Base-by-base conservation (phyloP, 1,140 invertebrate species). In the Psilanteris sp. region DNA sequence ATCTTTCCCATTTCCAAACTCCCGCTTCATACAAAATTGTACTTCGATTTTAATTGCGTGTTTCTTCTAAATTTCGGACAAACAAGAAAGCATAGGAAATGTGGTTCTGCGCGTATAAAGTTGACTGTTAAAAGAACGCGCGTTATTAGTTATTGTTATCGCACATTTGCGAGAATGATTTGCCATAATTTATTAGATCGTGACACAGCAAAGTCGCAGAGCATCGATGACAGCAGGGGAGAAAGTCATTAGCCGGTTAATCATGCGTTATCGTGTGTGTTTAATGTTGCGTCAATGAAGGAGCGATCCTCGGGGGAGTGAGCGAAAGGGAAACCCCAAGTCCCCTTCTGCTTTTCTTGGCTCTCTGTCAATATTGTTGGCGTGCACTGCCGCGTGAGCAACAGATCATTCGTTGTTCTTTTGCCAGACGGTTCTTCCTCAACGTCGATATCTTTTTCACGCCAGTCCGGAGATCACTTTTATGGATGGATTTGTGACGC, bases 201-300 rank as follows among this genome's bases (percentile, higher is more conserved):
- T 76, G 73, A 70, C 44, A 18, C 13, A 9, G 64, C 73, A 55
- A 54, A 70, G 55, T 64, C 39, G 50, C 29, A 29, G 20, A 9
- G 73, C 64, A 73, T 78, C 61, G 66, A 74, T 73, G 72, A 77
- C 70, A 72, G 46, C 24, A 66, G 50, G 68, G 66, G 78, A 76
- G 75, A 83, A 81, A 84, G 84, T 88, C 86, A 89, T 88, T 89
- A 88, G 85, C 79, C 75, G 77, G 80, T 87, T 88, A 88, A 88
- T 88, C 87, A 85, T 87, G 86, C 84, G 86, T 87, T 87, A 87
- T 87, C 86, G 84, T 85, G 84, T 85, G 85, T 82, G 86, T 79
- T 84, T 87, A 88, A 88, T 88, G 86, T 88, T 87, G 81, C 86
- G 85, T 88, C 86, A 82, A 85, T 81, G 82, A 85, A 87, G 83